phyloP scores from a whole-genome alignment of 2,888 invertebrate species.

The Meteorus colon region DNA sequence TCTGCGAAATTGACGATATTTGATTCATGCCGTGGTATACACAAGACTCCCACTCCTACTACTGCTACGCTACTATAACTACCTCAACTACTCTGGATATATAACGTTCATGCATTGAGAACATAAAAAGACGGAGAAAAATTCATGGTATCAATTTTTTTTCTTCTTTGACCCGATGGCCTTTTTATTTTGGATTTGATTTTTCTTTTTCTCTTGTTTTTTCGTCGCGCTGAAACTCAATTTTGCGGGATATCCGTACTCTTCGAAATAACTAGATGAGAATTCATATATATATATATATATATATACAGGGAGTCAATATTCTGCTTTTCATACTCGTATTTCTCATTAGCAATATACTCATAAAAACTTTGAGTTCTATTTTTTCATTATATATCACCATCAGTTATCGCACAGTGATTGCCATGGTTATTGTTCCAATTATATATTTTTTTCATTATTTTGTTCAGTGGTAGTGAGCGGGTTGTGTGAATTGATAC shows the following conservation, averaged over 20 bases:
- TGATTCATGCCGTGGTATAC: background rate
- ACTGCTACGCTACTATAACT: too few relatives aligned
- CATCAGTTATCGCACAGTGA: too few relatives aligned
- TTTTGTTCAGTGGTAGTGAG: background rate
- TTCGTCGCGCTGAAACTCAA: background rate
- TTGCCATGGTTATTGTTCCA: too few relatives aligned
- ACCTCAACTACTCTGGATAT: background rate
- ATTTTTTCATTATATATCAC: too few relatives aligned
- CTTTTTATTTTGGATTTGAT: too few relatives aligned
- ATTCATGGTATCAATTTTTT: background rate
- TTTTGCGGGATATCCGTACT: background rate
- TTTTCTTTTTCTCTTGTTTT: background rate
- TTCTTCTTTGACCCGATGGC: background rate
- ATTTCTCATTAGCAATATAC: too few relatives aligned
- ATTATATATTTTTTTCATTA: background rate
- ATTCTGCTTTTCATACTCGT: too few relatives aligned
- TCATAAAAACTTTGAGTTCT: too few relatives aligned
- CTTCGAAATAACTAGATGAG: background rate
- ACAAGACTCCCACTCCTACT: background rate
- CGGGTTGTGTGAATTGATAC: background rate
- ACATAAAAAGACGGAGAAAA: background rate
- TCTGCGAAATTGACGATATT: slow-evolving; percentile 17
- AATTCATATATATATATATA: too few relatives aligned
- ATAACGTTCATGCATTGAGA: background rate
- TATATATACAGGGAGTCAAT: too few relatives aligned